These are phyloP conservation scores for Chelonus insularis DNA, from an alignment of 1,140 invertebrate species.

Conservation along the genomic window DNA sequence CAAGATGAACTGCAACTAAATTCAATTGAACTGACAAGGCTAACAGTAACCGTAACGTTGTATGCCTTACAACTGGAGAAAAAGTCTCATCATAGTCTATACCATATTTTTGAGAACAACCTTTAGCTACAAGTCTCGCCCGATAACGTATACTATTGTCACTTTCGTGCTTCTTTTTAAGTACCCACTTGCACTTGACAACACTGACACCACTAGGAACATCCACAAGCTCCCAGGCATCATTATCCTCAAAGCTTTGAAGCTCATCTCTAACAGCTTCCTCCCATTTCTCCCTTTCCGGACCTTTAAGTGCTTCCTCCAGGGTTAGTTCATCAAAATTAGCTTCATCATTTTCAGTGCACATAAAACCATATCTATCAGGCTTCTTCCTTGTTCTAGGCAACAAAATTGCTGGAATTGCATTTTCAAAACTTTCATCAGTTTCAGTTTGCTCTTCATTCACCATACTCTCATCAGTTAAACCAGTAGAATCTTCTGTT, in stretches of 20 bases:
- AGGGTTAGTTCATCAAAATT: neutral
- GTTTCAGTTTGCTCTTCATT: neutral
- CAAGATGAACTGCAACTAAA: slow-evolving; percentile 35
- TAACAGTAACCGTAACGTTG: neutral
- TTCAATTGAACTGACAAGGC: neutral
- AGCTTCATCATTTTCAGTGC: too few species aligned
- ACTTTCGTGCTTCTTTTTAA: neutral
- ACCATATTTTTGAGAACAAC: neutral
- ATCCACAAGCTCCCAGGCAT: neutral
- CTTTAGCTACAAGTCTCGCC: slow-evolving; percentile 10
- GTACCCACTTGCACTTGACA: neutral
- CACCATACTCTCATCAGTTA: neutral
- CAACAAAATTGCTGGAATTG: neutral
- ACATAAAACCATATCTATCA: too few species aligned
- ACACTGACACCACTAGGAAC: neutral
- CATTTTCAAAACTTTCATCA: neutral
- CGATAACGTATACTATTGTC: neutral
- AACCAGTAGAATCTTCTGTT: neutral
- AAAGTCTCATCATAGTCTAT: slow-evolving; percentile 9
- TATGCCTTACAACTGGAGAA: neutral
- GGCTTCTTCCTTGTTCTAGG: neutral
- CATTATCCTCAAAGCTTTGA: neutral
- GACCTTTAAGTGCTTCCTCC: neutral
- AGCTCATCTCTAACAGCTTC: slow-evolving; percentile 10
- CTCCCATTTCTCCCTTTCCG: neutral